phyloP scores from a whole-genome alignment of 2,797 vertebrate species.

The Enteromius unitaeniatus region DNA sequence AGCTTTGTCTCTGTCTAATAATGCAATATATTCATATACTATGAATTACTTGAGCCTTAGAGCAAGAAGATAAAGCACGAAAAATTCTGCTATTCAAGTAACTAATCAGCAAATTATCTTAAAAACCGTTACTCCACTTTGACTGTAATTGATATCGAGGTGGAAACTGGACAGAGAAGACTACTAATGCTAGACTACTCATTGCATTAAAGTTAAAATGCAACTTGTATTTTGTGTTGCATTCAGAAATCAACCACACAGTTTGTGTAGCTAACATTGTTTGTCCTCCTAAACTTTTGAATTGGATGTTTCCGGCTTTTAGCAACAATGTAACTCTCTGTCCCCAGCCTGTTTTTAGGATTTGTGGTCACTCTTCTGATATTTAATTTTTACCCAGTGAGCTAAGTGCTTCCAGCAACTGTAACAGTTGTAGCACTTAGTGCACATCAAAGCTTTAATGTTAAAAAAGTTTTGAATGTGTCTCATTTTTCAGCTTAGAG shows the following conservation, averaged over 20 bases:
- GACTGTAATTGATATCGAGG: not conserved
- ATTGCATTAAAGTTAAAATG: not conserved
- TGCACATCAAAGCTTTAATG: conserved; percentile 13
- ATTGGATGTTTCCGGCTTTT: not conserved
- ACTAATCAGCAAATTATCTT: not conserved
- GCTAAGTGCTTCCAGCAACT: not conserved
- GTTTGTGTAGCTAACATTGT: not conserved
- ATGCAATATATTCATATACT: too few species aligned
- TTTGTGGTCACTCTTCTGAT: not conserved
- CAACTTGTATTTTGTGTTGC: not conserved
- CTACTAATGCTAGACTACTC: not conserved
- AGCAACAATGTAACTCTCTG: not conserved
- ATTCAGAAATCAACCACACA: not conserved
- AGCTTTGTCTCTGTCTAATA: too few species aligned
- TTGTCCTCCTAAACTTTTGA: not conserved
- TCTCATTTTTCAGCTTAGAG: conserved; percentile 29
- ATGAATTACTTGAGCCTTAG: too few species aligned
- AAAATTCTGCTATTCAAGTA: not conserved
- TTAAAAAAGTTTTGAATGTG: conserved; percentile 36
- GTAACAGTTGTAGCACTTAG: not conserved
- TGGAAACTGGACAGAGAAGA: not conserved
- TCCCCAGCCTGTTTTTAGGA: not conserved
- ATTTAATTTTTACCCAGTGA: not conserved
- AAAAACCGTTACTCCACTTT: not conserved
- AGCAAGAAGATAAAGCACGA: too few species aligned